Evolutionary conservation across 2,113 vertebrate species (phyloP), one percentile per base, ranked within the genome.

Genomic region (Emydocephalus ijimae): DNA sequence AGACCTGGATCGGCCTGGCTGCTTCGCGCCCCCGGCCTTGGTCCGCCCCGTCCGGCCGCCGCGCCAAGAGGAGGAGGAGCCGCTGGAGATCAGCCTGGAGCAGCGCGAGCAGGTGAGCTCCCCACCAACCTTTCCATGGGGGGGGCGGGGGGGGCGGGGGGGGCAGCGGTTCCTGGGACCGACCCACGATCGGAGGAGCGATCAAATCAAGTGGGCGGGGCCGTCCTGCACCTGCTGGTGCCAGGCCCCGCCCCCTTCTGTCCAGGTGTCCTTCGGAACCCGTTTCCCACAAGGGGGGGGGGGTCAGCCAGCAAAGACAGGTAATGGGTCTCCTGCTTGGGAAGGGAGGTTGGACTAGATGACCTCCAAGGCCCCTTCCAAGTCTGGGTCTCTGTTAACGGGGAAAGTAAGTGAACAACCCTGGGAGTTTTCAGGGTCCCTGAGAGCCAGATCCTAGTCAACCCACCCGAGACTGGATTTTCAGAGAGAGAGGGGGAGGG

Each of bases 11-110:
- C 98, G 98, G 91, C 97, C 96, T 90, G 98, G 97, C 95, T 98
- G 98, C 94, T 98, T 99, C 94, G 98, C 98, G 0, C 99, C 98
- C 0, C 99, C 99, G 0, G 98, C 99, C 6, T 99, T 98, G 86
- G 98, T 98, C 91, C 97, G 99, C 48, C 99, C 99, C 85, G 98
- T 98, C 89, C 97, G 99, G 93, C 98, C 98, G 92, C 96, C 98
- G 14, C 96, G 98, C 0, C 50, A 54, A 14, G 59, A 54, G 54
- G 59, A 99, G 1, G 98, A 99, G 54, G 98, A 99, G 74, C 97
- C 98, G 1, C 91, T 97, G 0, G 98, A 98, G 52, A 98, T 99
- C 95, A 97, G 96, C 93, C 97, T 99, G 97, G 97, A 97, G 26
- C 97, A 98, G 92, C 98, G 97, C 95, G 99, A 99, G 86, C 96